These are phyloP conservation scores for Malaclemys terrapin DNA, from an alignment of 2,113 vertebrate genomes.

Conservation along the genomic window DNA sequence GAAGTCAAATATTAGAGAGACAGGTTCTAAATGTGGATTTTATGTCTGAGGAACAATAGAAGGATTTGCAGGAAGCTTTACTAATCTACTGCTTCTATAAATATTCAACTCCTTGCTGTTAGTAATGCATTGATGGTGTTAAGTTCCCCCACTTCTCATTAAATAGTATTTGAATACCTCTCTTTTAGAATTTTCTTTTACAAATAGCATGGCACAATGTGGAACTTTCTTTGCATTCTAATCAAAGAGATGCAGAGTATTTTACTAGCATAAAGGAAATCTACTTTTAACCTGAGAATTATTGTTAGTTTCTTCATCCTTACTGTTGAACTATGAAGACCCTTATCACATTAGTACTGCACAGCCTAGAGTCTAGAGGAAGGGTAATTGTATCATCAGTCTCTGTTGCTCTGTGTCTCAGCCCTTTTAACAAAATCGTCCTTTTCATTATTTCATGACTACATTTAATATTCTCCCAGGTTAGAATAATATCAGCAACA, in stretches of 20 bases:
- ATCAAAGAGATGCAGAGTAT: slow-evolving; percentile 37
- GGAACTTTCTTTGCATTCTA: slow-evolving; percentile 42
- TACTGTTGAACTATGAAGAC: slow-evolving; percentile 46
- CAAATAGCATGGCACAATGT: slow-evolving; percentile 18
- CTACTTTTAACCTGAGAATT: slow-evolving; percentile 57
- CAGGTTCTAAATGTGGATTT: slow-evolving; percentile 11
- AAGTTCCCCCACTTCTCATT: slow-evolving; percentile 42
- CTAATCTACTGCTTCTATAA: slow-evolving; percentile 27
- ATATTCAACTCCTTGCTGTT: slow-evolving; percentile 39
- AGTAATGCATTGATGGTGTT: not conserved
- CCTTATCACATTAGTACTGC: slow-evolving; percentile 29
- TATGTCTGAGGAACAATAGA: not conserved
- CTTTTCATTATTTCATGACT: slow-evolving; percentile 61
- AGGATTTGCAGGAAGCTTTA: not conserved
- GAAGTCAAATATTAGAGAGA: not conserved
- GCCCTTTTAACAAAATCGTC: slow-evolving; percentile 58
- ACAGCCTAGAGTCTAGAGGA: slow-evolving; percentile 1
- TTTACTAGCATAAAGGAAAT: slow-evolving; percentile 47
- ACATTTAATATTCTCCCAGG: slow-evolving; percentile 64
- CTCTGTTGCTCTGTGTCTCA: slow-evolving; percentile 46
- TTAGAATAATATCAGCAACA: slow-evolving; percentile 32
- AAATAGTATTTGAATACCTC: slow-evolving; percentile 9
- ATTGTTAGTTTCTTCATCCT: slow-evolving; percentile 56
- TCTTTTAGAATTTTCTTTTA: slow-evolving; percentile 50
- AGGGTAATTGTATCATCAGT: slow-evolving; percentile 61